phyloP scores from a whole-genome alignment of 2,888 invertebrate genomes.

The Lasioglossum zephyrum region DNA sequence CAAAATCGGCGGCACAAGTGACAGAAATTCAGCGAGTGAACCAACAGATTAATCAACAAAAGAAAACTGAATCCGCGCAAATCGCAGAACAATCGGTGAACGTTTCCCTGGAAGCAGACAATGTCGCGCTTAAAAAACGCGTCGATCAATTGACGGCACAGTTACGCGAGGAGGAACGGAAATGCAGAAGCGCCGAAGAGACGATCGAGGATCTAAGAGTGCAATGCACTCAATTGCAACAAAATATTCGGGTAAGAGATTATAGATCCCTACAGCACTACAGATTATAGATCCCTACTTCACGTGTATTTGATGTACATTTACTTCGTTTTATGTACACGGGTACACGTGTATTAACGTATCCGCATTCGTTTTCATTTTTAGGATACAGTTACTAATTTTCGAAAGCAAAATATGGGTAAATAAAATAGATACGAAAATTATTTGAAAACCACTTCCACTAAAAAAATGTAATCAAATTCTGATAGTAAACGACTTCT shows the following conservation, averaged over 20 bases:
- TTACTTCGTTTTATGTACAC: too few species aligned
- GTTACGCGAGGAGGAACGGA: slow-evolving; percentile 54
- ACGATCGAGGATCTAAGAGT: slow-evolving; percentile 40
- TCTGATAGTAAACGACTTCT: too few species aligned
- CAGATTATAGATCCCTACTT: too few species aligned
- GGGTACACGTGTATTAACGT: too few species aligned
- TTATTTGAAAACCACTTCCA: too few species aligned
- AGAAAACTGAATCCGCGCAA: slow-evolving; percentile 11
- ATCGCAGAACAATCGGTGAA: neutral
- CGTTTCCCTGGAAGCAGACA: slow-evolving; percentile 36
- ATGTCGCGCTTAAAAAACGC: slow-evolving; percentile 38
- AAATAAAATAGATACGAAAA: too few species aligned
- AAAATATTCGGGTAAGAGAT: slow-evolving; percentile 59
- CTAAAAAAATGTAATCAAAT: too few species aligned
- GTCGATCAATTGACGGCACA: slow-evolving; percentile 51
- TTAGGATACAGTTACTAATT: too few species aligned
- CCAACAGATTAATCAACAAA: slow-evolving; percentile 39
- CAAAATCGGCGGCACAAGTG: neutral
- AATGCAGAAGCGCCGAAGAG: slow-evolving; percentile 50
- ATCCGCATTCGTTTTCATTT: too few species aligned
- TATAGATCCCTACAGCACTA: too few species aligned
- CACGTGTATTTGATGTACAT: too few species aligned
- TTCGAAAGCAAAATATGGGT: too few species aligned
- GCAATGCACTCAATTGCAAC: slow-evolving; percentile 58
- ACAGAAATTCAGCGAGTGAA: slow-evolving; percentile 44